Evolutionary conservation across 1,140 invertebrate species (phyloP).

Genomic region (Orchestia grillus): DNA sequence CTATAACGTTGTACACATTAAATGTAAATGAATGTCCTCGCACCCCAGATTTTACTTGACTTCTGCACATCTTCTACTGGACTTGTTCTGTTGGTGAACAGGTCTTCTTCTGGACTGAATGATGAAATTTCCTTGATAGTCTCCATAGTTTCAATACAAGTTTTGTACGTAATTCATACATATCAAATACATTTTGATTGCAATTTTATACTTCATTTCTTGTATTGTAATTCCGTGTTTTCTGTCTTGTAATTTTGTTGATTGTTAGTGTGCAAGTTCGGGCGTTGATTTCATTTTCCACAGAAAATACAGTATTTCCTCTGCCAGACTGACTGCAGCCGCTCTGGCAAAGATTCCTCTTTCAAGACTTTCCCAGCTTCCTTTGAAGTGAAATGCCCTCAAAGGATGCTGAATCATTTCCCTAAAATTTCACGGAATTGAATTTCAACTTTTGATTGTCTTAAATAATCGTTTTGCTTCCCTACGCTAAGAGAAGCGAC

Average conservation of each 20-base stretch:
- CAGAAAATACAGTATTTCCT: neutral
- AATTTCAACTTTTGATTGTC: neutral
- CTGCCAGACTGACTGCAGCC: too few relatives aligned
- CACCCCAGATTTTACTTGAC: too few relatives aligned
- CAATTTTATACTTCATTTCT: too few relatives aligned
- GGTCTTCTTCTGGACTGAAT: too few relatives aligned
- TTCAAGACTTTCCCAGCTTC: neutral
- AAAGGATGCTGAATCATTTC: neutral
- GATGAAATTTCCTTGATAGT: too few relatives aligned
- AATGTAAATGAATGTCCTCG: too few relatives aligned
- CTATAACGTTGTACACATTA: too few relatives aligned
- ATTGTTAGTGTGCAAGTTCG: neutral
- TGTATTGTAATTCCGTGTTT: too few relatives aligned
- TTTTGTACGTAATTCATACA: neutral
- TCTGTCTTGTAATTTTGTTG: neutral
- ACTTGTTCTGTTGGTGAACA: too few relatives aligned
- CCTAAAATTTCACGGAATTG: neutral
- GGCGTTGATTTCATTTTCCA: neutral
- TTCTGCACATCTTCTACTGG: too few relatives aligned
- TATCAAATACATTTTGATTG: too few relatives aligned
- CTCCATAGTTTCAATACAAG: too few relatives aligned
- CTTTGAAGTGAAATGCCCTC: neutral
- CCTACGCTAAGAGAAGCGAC: neutral
- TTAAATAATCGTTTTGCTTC: neutral
- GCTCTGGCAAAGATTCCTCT: neutral